These are phyloP conservation scores for Cricetomys ansorgei DNA, from an alignment of 2,113 vertebrate species.

Conservation along the genomic window DNA sequence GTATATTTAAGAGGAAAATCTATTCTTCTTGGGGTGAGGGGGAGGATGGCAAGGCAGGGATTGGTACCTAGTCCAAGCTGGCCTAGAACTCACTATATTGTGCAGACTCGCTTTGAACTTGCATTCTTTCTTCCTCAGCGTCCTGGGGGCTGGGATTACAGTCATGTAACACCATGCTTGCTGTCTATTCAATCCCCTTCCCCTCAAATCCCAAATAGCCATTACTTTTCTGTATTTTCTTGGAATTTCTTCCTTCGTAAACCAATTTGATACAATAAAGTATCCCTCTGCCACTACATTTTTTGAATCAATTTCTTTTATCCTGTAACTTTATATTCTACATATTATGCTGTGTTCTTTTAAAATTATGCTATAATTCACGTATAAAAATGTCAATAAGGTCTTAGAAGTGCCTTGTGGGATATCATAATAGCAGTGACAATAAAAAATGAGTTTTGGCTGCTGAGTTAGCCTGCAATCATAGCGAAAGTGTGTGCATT, in stretches of 20 bases:
- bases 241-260: neutral
- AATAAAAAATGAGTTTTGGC: neutral
- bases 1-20: neutral
- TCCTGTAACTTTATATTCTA: neutral
- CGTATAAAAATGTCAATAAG: neutral
- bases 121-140: neutral
- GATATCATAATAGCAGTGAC: neutral
- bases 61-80: neutral
- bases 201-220: neutral
- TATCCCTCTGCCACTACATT: neutral
- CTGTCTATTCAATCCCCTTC: neutral
- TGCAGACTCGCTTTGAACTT: neutral
- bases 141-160: neutral
- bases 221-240: neutral
- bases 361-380: conserved; percentile 5
- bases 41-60: neutral
- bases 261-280: neutral
- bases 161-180: no score
- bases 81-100: neutral
- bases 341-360: neutral
- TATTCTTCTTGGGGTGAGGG: neutral
- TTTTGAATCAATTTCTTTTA: neutral
- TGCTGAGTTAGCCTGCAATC: neutral
- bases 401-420: neutral
- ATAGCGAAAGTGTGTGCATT: neutral